A percentile compares a stretch with the other conserved stretches of the same genome.
phyloP scores from a whole-genome alignment of 1,140 invertebrate genomes.

The Leptinotarsa lineolata region DNA sequence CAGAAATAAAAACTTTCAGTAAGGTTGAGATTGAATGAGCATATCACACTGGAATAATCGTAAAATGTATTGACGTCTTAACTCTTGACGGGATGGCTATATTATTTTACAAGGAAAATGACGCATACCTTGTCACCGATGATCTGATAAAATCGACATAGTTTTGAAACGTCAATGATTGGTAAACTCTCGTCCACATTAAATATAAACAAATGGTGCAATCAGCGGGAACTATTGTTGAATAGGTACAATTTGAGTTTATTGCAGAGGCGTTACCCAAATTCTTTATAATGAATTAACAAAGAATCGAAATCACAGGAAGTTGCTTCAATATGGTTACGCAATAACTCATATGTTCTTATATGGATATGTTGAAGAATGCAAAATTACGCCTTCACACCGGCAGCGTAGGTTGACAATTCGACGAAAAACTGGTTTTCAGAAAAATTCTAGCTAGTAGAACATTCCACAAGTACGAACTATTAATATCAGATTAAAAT shows the following conservation, averaged over 20 bases:
- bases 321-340: slow-evolving; percentile 22
- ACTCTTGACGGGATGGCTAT: no score
- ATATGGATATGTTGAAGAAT: slow-evolving; percentile 23
- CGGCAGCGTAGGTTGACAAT: slow-evolving; percentile 3
- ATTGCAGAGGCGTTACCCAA: slow-evolving; percentile 10
- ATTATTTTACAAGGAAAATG: not conserved
- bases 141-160: not conserved
- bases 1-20: no score
- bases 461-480: no score
- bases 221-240: not conserved
- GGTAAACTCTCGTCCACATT: not conserved
- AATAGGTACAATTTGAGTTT: not conserved
- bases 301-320: slow-evolving; percentile 15
- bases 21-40: no score
- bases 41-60: no score
- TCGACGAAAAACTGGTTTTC: not conserved
- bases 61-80: no score
- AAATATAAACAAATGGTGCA: slow-evolving; percentile 4
- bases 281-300: not conserved
- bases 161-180: no score
- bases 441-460: not conserved
- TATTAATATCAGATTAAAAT: no score
- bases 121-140: not conserved
- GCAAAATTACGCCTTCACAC: slow-evolving; percentile 15
- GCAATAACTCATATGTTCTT: slow-evolving; percentile 18